Conservation (phyloP, 2,797 vertebrate species). For the Hippoglossus hippoglossus region DNA sequence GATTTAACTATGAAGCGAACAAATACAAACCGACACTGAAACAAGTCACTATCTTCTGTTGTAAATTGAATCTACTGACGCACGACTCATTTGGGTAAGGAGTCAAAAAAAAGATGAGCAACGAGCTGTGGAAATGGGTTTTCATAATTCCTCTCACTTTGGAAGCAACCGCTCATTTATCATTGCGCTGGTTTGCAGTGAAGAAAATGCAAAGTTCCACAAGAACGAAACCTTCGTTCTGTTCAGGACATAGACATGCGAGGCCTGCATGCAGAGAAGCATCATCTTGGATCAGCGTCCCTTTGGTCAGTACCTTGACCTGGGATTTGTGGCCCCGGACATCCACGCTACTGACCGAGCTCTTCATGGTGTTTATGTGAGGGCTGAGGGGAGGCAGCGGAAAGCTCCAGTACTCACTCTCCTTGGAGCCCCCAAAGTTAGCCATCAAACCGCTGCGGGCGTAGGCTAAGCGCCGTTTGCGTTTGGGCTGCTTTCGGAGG, state of each 20-base stretch:
- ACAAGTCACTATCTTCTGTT: not conserved
- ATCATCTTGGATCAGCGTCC: slow-evolving; percentile 12
- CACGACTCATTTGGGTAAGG: not conserved
- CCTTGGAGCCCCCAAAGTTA: slow-evolving; percentile 70
- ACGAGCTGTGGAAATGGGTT: slow-evolving; percentile 43
- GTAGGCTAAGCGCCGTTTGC: slow-evolving; percentile 81
- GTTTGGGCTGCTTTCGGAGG: slow-evolving; percentile 69
- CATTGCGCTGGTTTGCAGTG: slow-evolving; percentile 21
- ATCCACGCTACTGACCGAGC: slow-evolving; percentile 65
- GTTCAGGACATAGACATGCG: slow-evolving; percentile 62
- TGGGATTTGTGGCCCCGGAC: slow-evolving; percentile 51
- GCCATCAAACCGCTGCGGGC: slow-evolving; percentile 81
- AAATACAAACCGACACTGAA: slow-evolving; percentile 5
- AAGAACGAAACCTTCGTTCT: slow-evolving; percentile 26
- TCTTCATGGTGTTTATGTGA: slow-evolving; percentile 67
- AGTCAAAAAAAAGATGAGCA: slow-evolving; percentile 46
- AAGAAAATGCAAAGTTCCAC: slow-evolving; percentile 46
- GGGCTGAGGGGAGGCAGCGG: slow-evolving; percentile 81
- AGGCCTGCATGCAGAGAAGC: slow-evolving; percentile 64
- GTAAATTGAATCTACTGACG: not conserved
- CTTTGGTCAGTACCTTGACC: slow-evolving; percentile 73
- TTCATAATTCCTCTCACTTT: slow-evolving; percentile 22
- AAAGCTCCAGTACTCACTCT: slow-evolving; percentile 85
- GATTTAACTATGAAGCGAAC: not conserved
- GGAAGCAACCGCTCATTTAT: slow-evolving; percentile 43